Evolutionary conservation across 2,888 invertebrate genomes (phyloP).

Genomic region (Plebejus melissa): DNA sequence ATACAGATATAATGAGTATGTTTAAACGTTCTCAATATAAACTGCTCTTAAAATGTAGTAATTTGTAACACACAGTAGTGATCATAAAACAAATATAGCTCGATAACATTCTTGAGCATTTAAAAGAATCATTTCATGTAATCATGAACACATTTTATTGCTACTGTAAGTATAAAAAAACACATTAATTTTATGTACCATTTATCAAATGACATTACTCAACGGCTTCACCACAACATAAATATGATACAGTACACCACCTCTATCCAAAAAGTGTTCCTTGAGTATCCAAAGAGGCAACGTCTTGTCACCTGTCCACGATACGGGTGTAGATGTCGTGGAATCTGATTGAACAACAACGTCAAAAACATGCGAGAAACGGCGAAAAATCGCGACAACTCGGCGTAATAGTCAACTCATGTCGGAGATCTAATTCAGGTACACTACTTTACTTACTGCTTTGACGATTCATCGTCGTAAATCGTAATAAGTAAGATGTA

Average conservation of each 20-base stretch:
- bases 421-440: too few relatives aligned
- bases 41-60: neutral
- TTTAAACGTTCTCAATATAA: neutral
- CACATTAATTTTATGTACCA: slow-evolving; percentile 50
- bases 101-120: slow-evolving; percentile 9
- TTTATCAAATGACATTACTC: slow-evolving; percentile 46
- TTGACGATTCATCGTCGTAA: too few relatives aligned
- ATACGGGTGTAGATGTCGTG: too few relatives aligned
- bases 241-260: neutral
- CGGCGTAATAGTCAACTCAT: too few relatives aligned
- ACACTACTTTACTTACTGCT: too few relatives aligned
- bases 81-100: slow-evolving; percentile 14
- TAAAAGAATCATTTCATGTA: slow-evolving; percentile 22
- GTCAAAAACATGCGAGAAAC: too few relatives aligned
- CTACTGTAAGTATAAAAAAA: slow-evolving; percentile 58
- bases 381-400: too few relatives aligned
- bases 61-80: slow-evolving; percentile 20
- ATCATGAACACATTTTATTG: slow-evolving; percentile 52
- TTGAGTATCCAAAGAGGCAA: too few relatives aligned
- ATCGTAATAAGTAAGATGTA: too few relatives aligned
- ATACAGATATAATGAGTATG: neutral
- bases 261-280: neutral
- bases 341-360: too few relatives aligned
- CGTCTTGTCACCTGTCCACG: too few relatives aligned
- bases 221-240: slow-evolving; percentile 29